These are phyloP conservation scores for Fistularia tabacaria DNA, from an alignment of 2,797 vertebrate genomes.

Conservation along the genomic window DNA sequence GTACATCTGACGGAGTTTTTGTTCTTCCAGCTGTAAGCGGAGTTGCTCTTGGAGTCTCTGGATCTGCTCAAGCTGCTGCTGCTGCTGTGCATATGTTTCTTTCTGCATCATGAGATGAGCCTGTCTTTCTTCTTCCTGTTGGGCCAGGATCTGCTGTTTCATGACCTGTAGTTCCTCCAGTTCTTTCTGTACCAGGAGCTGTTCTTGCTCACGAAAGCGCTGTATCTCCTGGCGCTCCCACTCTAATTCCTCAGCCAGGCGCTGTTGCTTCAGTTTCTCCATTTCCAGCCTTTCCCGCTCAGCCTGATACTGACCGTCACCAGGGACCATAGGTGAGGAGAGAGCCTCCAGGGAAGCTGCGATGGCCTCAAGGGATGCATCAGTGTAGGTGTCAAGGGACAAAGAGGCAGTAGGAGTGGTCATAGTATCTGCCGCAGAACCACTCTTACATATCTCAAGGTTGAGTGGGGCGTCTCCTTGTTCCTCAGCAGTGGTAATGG, in stretches of 20 bases:
- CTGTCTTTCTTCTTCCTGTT: conserved; percentile 95
- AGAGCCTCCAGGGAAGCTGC: conserved; percentile 84
- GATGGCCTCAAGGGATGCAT: conserved; percentile 81
- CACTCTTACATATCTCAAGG: conserved; percentile 79
- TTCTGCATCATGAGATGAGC: conserved; percentile 98
- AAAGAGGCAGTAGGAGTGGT: conserved; percentile 75
- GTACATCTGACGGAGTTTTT: conserved; percentile 93
- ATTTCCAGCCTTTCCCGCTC: conserved; percentile 94
- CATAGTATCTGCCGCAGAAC: conserved; percentile 61
- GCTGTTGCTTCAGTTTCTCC: conserved; percentile 96
- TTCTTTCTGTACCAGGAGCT: conserved; percentile 94
- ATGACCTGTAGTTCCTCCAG: conserved; percentile 94
- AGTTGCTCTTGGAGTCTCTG: conserved; percentile 97
- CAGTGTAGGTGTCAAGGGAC: conserved; percentile 84
- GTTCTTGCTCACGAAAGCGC: conserved; percentile 95
- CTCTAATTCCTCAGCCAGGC: conserved; percentile 94
- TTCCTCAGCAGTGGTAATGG: conserved; percentile 77
- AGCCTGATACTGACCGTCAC: conserved; percentile 90
- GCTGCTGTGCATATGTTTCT: conserved; percentile 94
- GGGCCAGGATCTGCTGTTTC: conserved; percentile 94
- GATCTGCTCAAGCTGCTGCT: conserved; percentile 95
- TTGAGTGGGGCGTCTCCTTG: conserved; percentile 74
- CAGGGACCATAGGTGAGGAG: conserved; percentile 85
- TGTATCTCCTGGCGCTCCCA: conserved; percentile 98
- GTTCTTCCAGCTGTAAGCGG: conserved; percentile 92